Conservation (phyloP, 2,113 vertebrate genomes). For the Meriones unguiculatus region DNA sequence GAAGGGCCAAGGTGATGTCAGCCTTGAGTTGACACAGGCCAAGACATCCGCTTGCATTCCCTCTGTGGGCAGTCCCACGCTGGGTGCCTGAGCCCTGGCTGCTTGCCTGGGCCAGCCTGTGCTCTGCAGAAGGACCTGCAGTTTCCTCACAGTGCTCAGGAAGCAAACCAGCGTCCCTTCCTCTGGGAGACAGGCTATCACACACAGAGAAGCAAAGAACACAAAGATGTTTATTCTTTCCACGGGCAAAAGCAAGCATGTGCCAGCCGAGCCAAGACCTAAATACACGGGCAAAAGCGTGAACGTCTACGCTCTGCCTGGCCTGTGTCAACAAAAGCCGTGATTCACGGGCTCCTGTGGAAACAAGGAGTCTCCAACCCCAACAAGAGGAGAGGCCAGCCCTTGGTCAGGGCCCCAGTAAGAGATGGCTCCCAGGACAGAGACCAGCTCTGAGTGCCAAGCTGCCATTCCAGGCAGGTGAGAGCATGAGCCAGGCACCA, state of each 20-base stretch:
- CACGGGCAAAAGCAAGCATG: background rate
- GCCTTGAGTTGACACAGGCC: background rate
- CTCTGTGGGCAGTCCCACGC: background rate
- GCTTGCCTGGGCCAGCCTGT: background rate
- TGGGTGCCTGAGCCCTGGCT: background rate
- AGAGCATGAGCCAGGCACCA: background rate
- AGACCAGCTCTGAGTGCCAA: background rate
- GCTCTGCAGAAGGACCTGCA: background rate
- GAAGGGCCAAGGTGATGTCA: background rate
- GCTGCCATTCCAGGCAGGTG: background rate
- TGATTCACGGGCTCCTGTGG: slow-evolving; percentile 71
- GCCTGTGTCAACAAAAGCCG: slow-evolving; percentile 67
- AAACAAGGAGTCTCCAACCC: slow-evolving; percentile 58
- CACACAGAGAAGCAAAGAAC: background rate
- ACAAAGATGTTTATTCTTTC: slow-evolving; percentile 66
- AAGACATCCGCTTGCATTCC: background rate
- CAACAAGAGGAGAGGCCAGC: background rate
- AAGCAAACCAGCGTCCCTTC: slow-evolving; percentile 62
- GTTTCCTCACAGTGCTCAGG: slow-evolving; percentile 6
- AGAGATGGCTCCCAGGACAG: slow-evolving; percentile 15
- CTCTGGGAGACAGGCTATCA: slow-evolving; percentile 48
- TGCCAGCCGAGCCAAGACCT: background rate
- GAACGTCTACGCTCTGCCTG: background rate
- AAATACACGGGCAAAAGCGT: background rate
- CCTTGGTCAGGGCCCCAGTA: background rate